phyloP scores from a whole-genome alignment of 2,888 invertebrate genomes.

The Cataglyphis rosenhaueri region DNA sequence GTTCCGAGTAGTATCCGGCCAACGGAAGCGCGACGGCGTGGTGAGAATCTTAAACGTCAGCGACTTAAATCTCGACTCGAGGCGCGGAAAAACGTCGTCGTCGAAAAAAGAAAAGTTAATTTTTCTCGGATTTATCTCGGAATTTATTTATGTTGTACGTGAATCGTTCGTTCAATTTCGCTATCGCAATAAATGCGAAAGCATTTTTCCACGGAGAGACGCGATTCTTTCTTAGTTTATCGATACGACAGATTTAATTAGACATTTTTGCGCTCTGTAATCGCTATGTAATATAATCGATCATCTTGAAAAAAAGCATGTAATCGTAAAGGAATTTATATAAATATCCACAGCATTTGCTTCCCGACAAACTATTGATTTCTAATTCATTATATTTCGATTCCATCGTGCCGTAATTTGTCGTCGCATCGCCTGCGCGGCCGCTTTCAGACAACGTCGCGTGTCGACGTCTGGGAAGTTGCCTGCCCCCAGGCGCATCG shows the following conservation, averaged over 20 bases:
- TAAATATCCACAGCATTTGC: not conserved
- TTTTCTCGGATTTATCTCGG: conserved; percentile 9
- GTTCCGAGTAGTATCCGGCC: conserved; percentile 87
- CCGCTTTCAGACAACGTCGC: conserved; percentile 41
- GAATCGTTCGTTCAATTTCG: not conserved
- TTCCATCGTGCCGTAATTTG: conserved; percentile 20
- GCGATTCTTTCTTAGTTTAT: not conserved
- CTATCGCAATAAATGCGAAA: not conserved
- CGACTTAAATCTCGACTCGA: conserved; percentile 37
- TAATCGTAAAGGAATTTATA: not conserved
- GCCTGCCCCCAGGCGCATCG: conserved; percentile 38
- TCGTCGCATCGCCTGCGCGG: conserved; percentile 31
- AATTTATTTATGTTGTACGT: not conserved
- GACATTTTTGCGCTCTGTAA: not conserved
- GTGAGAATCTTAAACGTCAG: conserved; percentile 67
- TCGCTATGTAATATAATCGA: not conserved
- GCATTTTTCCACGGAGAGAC: not conserved
- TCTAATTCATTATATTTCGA: conserved; percentile 4
- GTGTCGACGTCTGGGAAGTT: conserved; percentile 43
- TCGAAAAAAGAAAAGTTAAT: conserved; percentile 12
- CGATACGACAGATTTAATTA: not conserved
- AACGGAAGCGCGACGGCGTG: conserved; percentile 86
- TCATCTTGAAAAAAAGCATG: not conserved
- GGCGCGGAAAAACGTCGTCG: not conserved
- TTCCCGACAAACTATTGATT: not conserved